phyloP scores from a whole-genome alignment of 2,797 vertebrate species.

The Pseudochaenichthys georgianus region DNA sequence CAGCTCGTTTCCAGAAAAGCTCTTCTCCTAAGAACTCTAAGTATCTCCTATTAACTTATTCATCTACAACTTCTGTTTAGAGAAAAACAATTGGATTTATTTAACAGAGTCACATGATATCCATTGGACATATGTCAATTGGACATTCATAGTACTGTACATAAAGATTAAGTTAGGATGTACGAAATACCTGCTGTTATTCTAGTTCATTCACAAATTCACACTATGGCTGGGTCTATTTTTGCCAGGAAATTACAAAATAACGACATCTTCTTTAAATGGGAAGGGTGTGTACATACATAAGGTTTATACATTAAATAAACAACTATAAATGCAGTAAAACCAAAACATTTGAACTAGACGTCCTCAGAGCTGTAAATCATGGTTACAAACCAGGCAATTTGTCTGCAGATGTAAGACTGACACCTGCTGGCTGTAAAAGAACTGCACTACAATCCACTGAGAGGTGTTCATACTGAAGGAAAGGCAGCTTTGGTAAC shows the following conservation, averaged over 20 bases:
- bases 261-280: not conserved
- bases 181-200: constrained; percentile 11
- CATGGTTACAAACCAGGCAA: constrained; percentile 7
- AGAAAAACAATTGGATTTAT: constrained; percentile 28
- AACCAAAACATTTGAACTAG: not conserved
- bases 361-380: not conserved
- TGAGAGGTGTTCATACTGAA: not conserved
- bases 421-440: constrained; percentile 20
- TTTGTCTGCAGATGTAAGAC: not conserved
- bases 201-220: constrained; percentile 42
- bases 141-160: too few species aligned
- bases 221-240: not conserved
- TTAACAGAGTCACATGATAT: constrained; percentile 10
- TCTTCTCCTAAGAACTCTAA: too few species aligned
- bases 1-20: too few species aligned
- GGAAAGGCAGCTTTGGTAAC: constrained; percentile 33
- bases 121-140: too few species aligned
- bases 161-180: not conserved
- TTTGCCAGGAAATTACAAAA: constrained; percentile 56
- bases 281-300: not conserved
- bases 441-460: constrained; percentile 8
- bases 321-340: constrained; percentile 13
- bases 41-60: not conserved
- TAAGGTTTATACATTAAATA: not conserved
- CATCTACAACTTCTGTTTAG: not conserved